These are phyloP conservation scores for Zaprionus lachaisei DNA, from an alignment of 1,140 invertebrate species.

Conservation along the genomic window DNA sequence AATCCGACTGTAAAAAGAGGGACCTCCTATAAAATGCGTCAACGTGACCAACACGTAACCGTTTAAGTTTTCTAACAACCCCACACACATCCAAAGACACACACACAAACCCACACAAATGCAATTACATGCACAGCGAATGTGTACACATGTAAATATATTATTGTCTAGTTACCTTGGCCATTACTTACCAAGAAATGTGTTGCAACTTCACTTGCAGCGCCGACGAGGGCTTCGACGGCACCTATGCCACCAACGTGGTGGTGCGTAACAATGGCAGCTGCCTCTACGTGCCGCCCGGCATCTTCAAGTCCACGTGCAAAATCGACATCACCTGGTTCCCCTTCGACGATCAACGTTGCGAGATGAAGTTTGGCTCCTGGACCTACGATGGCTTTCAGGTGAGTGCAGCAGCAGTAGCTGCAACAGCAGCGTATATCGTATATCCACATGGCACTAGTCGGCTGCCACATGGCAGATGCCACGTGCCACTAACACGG, in stretches of 20 bases:
- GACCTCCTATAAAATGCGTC: conserved; percentile 46
- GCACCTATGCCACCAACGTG: conserved; percentile 98
- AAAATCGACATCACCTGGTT: conserved; percentile 97
- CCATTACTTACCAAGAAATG: neutral
- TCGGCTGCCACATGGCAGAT: neutral
- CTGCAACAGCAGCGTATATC: neutral
- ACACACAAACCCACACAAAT: conserved; percentile 12
- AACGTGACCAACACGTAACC: conserved; percentile 41
- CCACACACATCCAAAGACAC: neutral
- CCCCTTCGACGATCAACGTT: conserved; percentile 96
- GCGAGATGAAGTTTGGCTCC: conserved; percentile 97
- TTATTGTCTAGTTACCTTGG: conserved; percentile 3
- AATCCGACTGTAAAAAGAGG: conserved; percentile 41
- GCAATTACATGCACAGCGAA: neutral
- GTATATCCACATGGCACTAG: neutral
- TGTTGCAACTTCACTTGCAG: conserved; percentile 74
- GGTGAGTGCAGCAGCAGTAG: conserved; percentile 85
- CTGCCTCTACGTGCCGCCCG: conserved; percentile 98
- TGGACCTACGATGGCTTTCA: conserved; percentile 98
- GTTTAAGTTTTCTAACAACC: conserved; percentile 28
- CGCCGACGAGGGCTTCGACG: conserved; percentile 98
- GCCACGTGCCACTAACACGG: conserved; percentile 8
- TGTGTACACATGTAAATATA: conserved; percentile 6
- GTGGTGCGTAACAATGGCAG: conserved; percentile 97
- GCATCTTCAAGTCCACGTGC: conserved; percentile 94